These are phyloP conservation scores for Drosophila vallismaia DNA, from an alignment of 2,888 invertebrate species.

Conservation along the genomic window DNA sequence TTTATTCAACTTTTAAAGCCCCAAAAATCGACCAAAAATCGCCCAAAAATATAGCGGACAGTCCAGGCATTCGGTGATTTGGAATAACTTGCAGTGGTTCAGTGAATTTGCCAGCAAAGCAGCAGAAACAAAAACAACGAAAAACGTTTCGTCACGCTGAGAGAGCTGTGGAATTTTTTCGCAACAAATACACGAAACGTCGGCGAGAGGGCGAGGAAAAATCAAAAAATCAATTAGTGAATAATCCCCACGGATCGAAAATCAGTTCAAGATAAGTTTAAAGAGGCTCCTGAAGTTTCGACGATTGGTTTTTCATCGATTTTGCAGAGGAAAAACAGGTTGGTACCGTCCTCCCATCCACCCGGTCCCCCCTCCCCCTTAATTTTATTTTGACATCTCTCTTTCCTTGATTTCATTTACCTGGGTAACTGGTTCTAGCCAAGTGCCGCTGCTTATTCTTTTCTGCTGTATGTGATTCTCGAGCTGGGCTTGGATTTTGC, in stretches of 20 bases:
- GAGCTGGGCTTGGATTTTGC: conserved; percentile 28
- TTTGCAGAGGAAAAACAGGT: conserved; percentile 74
- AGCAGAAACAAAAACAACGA: conserved; percentile 23
- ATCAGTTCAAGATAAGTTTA: conserved; percentile 36
- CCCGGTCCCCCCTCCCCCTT: not conserved
- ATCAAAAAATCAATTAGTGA: conserved; percentile 36
- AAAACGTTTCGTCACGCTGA: conserved; percentile 70
- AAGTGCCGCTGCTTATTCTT: conserved; percentile 20
- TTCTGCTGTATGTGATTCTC: conserved; percentile 43
- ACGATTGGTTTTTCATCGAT: conserved; percentile 74
- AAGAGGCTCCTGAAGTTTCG: conserved; percentile 15
- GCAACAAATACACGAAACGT: conserved; percentile 21
- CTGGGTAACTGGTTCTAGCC: conserved; percentile 66
- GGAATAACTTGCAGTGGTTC: conserved; percentile 26
- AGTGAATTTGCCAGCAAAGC: conserved; percentile 34
- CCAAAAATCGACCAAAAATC: conserved; percentile 16
- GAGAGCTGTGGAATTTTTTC: conserved; percentile 51
- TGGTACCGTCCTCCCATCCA: conserved; percentile 49
- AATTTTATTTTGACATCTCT: not conserved
- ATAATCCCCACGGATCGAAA: conserved; percentile 22
- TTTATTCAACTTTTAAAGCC: conserved; percentile 15
- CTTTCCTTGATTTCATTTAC: conserved; percentile 33
- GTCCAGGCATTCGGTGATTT: conserved; percentile 11
- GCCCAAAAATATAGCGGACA: not conserved
- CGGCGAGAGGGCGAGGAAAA: conserved; percentile 22